phyloP scores from a whole-genome alignment of 2,888 invertebrate species.

The Trachelus iudaicus region DNA sequence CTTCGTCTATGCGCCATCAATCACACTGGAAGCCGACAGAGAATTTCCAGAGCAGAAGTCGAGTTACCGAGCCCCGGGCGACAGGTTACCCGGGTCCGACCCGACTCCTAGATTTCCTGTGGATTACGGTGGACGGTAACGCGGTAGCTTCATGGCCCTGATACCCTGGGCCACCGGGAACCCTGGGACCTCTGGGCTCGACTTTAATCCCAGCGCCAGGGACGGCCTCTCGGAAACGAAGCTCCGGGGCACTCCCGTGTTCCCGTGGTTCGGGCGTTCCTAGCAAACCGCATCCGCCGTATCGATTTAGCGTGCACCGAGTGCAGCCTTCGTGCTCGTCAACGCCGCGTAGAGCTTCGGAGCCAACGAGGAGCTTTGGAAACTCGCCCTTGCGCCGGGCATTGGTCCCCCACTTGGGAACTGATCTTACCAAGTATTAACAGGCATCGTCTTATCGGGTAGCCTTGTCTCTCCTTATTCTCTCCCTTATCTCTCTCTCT shows the following conservation, averaged over 20 bases:
- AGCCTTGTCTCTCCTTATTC: no score
- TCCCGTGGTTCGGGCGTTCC: constrained; percentile 7
- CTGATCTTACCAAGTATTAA: no score
- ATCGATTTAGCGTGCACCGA: constrained; percentile 38
- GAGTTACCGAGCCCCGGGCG: neutral
- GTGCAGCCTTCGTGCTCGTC: constrained; percentile 32
- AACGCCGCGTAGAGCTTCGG: constrained; percentile 16
- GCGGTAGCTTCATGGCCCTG: neutral
- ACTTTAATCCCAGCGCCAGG: neutral
- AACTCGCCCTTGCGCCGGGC: no score
- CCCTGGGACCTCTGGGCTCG: neutral
- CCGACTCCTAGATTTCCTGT: neutral
- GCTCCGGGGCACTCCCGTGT: neutral
- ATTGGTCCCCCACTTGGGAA: no score
- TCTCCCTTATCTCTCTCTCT: no score
- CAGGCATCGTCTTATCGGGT: no score
- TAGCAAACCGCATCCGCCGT: constrained; percentile 21
- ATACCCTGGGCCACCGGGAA: neutral
- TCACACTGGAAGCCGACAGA: neutral
- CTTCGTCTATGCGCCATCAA: neutral
- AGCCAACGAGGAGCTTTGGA: constrained; percentile 1
- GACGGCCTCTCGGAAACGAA: constrained; percentile 7
- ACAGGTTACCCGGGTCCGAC: neutral
- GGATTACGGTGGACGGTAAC: no score
- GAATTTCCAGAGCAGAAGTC: no score